A percentile compares a stretch with the other conserved stretches of the same genome.
Evolutionary conservation across 2,797 vertebrate species (phyloP).

Genomic region (Enteromius anoplus): DNA sequence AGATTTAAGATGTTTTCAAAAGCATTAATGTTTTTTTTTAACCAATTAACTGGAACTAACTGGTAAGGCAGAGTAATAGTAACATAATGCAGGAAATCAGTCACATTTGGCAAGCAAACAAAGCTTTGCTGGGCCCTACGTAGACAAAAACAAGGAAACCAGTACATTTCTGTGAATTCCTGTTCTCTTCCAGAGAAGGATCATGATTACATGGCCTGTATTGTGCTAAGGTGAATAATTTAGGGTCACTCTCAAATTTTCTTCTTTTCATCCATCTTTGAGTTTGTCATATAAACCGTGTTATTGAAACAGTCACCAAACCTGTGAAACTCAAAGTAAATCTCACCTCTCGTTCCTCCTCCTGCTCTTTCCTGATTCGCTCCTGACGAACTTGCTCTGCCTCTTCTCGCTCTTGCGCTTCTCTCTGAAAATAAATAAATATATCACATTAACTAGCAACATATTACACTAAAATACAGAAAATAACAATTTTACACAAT

Average conservation of each 20-base stretch:
- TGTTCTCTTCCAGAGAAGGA: constrained; percentile 5
- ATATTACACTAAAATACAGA: not conserved
- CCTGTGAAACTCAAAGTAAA: constrained; percentile 1
- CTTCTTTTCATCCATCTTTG: not conserved
- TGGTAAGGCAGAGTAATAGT: not conserved
- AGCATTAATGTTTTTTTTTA: not conserved
- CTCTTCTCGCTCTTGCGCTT: constrained; percentile 96
- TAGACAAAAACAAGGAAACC: constrained; percentile 22
- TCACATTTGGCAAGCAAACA: not conserved
- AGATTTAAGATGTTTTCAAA: constrained; percentile 3
- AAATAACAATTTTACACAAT: not conserved
- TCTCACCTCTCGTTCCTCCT: constrained; percentile 95
- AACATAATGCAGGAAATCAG: constrained; percentile 16
- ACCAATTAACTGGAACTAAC: constrained; percentile 7
- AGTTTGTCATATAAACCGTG: not conserved
- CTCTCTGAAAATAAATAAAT: constrained; percentile 78
- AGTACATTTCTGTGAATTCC: constrained; percentile 7
- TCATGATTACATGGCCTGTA: constrained; percentile 16
- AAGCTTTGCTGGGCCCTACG: not conserved
- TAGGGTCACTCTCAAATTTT: not conserved
- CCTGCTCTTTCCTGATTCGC: constrained; percentile 93
- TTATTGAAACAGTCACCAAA: constrained; percentile 31
- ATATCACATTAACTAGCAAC: not conserved
- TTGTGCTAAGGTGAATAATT: not conserved
- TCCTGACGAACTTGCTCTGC: constrained; percentile 96